Percentiles rank a stretch among this genome's conserved stretches.
phyloP scores from a whole-genome alignment of 2,888 invertebrate species.

The Tetheella fluctuosa region DNA sequence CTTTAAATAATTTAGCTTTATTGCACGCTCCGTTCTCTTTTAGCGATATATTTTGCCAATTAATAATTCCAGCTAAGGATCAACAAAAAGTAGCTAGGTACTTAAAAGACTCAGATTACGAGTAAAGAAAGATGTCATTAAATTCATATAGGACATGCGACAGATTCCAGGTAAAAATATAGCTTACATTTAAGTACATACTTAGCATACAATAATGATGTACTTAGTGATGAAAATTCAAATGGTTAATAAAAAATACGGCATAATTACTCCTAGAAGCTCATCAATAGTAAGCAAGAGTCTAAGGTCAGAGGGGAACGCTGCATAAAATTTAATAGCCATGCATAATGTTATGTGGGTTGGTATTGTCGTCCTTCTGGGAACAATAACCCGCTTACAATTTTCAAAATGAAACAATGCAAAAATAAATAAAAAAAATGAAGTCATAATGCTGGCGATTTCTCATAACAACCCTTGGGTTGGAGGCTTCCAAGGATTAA shows the following conservation, averaged over 20 bases:
- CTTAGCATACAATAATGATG: no score
- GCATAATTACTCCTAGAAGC: slow-evolving; percentile 43
- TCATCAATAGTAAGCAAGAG: slow-evolving; percentile 43
- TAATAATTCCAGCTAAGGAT: no score
- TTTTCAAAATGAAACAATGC: slow-evolving; percentile 74
- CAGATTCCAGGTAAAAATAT: no score
- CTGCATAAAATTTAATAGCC: slow-evolving; percentile 55
- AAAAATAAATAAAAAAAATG: slow-evolving; percentile 67
- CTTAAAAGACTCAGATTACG: no score
- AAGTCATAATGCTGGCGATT: slow-evolving; percentile 73
- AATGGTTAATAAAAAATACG: slow-evolving; percentile 20
- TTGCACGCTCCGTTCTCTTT: neutral
- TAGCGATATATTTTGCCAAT: no score
- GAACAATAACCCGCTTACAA: slow-evolving; percentile 71
- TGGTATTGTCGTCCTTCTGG: slow-evolving; percentile 54
- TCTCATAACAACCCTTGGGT: slow-evolving; percentile 80
- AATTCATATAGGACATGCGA: no score
- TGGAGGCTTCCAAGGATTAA: slow-evolving; percentile 83
- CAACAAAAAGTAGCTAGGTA: no score
- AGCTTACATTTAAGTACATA: no score
- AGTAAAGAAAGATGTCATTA: no score
- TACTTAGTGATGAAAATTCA: no score
- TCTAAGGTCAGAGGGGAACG: slow-evolving; percentile 61
- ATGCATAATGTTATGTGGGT: slow-evolving; percentile 40
- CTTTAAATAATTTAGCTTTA: neutral